Evolutionary conservation across 2,888 invertebrate species (phyloP).

Genomic region (Agrochola circellaris): DNA sequence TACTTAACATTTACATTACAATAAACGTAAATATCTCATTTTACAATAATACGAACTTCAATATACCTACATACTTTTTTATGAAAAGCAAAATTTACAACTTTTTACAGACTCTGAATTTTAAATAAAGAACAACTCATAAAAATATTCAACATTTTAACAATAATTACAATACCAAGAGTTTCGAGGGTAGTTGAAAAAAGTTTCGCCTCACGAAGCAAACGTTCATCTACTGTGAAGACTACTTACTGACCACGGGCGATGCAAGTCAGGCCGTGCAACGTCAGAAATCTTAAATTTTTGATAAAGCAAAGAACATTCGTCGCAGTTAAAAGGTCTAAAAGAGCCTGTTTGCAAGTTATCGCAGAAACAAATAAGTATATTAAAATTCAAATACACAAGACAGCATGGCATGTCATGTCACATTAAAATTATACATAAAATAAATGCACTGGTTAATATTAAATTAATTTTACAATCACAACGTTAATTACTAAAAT

Average conservation of each 20-base stretch:
- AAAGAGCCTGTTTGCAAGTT: conserved; percentile 29
- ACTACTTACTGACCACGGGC: background rate
- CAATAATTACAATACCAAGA: no score
- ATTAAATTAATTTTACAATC: conserved; percentile 63
- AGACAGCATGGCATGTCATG: conserved; percentile 24
- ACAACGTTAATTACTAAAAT: conserved; percentile 39
- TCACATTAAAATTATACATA: conserved; percentile 63
- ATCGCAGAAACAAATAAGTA: conserved; percentile 45
- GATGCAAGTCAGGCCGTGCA: background rate
- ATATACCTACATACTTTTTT: conserved; percentile 58
- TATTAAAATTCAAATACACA: conserved; percentile 54
- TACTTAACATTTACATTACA: conserved; percentile 77
- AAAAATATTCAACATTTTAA: no score
- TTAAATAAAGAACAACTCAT: no score
- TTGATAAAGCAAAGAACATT: background rate
- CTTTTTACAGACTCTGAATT: background rate
- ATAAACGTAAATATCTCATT: conserved; percentile 70
- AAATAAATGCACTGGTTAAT: conserved; percentile 76
- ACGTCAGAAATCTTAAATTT: background rate
- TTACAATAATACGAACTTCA: conserved; percentile 59
- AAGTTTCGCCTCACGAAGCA: no score
- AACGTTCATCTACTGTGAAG: no score
- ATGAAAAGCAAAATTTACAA: background rate
- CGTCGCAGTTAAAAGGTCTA: no score
- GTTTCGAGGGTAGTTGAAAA: no score